phyloP scores from a whole-genome alignment of 2,113 vertebrate genomes.

The Melanerpes aurifrons region DNA sequence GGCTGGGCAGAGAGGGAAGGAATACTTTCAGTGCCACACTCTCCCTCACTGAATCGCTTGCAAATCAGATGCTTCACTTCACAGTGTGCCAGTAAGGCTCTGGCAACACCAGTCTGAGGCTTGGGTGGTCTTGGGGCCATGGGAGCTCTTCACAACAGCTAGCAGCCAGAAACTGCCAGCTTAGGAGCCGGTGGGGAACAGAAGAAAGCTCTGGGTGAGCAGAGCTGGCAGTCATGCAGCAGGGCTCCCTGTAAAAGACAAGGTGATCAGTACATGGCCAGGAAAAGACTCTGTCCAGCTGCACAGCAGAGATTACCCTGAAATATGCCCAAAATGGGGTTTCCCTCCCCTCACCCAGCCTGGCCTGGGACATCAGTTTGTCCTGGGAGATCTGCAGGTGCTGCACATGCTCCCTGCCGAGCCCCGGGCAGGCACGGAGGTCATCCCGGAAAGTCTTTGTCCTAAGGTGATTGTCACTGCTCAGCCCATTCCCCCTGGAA shows the following conservation, averaged over 20 bases:
- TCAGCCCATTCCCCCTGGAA: background rate
- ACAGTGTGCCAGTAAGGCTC: background rate
- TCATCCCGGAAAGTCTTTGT: background rate
- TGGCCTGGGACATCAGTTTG: background rate
- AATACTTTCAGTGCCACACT: background rate
- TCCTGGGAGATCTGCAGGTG: background rate
- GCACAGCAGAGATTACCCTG: background rate
- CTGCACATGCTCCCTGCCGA: background rate
- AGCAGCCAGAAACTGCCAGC: background rate
- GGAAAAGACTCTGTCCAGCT: background rate
- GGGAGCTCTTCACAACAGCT: background rate
- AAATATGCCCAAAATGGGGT: background rate
- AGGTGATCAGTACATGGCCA: background rate
- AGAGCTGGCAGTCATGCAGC: background rate
- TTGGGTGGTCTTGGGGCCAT: background rate
- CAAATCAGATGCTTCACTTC: background rate
- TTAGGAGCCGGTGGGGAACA: background rate
- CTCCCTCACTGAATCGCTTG: background rate
- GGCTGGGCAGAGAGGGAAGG: background rate
- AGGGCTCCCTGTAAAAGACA: accelerated
- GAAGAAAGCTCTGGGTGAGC: background rate
- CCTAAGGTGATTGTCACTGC: background rate
- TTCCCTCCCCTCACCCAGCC: background rate
- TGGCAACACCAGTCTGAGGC: background rate
- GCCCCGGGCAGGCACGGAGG: background rate